Evolutionary conservation across 2,113 vertebrate species (phyloP), one percentile per base, ranked within the genome.

Genomic region (Bubalus kerabau): DNA sequence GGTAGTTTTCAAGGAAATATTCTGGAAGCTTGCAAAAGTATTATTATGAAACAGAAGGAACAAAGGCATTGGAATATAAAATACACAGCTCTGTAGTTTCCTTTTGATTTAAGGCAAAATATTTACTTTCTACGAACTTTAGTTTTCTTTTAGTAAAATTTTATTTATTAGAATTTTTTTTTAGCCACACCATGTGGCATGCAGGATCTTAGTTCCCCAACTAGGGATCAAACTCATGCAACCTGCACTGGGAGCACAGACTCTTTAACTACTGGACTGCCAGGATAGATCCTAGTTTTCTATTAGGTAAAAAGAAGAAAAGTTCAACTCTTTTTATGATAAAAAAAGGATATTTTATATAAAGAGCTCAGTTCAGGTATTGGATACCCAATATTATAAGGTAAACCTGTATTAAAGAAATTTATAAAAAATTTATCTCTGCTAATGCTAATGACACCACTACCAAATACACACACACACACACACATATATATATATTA

Each of bases 351-450:
- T 87, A 80, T 62, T 92, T 60, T 94, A 78, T 78, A 3, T 85
- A 50, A 71, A 87, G 23, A 91, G n/a, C 36, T 32, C 9, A 76
- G 36, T 46, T 96, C 43, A 83, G 36, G 96, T 59, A 2, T 78
- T 95, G 10, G 7, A 30, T 89, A 54, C 28, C 74, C 26, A 93
- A 32, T 76, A 83, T 81, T 80, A 71, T 62, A 81, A 90, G 17
- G 7, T 74, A 7, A 87, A 24, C 30, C 28, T 67, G 1, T 81
- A 43, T 60, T 80, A 56, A 40, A 88, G 36, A 87, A 93, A 91
- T 62, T 96, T 88, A 76, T 92, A 94, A 92, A 87, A 85, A 82
- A 54, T 84, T 95, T 85, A 64, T 76, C 56, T 85, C n/a, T 24
- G 32, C 13, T 86, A 67, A 78, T 97, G 36, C 17, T 92, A 64